Evolutionary conservation across 2,113 vertebrate genomes (phyloP), one percentile per base, ranked within the genome.

Genomic region (Grallaria varia): DNA sequence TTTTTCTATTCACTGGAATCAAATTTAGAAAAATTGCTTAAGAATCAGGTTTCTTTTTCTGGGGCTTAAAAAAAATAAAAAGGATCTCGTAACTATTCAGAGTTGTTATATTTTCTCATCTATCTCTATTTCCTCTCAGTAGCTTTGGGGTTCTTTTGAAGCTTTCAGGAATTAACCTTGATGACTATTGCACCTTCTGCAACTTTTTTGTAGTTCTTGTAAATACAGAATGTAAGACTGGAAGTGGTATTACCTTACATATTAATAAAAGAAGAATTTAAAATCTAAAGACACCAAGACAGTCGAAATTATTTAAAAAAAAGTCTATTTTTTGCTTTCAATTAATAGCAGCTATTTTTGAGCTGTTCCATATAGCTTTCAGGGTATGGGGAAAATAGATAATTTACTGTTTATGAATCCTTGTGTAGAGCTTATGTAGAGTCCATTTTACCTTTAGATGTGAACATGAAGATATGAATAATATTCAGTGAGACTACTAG

Each of bases 51-150:
- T 12, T 64, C 6, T 62, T 56, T 92, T 84, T 50, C 35, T 39
- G 23, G 3, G 33, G 13, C 25, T 44, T 73, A 31, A 66, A 45
- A 78, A 52, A 62, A 4, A 4, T 12, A 52, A 62, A 4, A 4
- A 10, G 2, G 5, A 45, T 47, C 4, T n/a, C 0, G 0, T 10
- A 49, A 39, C 3, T 59, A 55, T 59, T 68, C 20, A 37, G 11
- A 2, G 15, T 59, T 79, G 59, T 39, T 45, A 4, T 13, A 39
- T 74, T 76, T 72, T 87, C 19, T 89, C 9, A 31, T 68, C 21
- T 63, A 3, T 45, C 12, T 63, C 22, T 74, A 47, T 84, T 80
- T 93, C 30, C 8, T 85, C 31, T 56, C n/a, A 30, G 30, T 16
- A 52, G 3, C 8, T 49, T 68, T 47, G 23, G 23, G 7, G 1